phyloP scores from a whole-genome alignment of 2,888 invertebrate species.

The Drosophila falleni region DNA sequence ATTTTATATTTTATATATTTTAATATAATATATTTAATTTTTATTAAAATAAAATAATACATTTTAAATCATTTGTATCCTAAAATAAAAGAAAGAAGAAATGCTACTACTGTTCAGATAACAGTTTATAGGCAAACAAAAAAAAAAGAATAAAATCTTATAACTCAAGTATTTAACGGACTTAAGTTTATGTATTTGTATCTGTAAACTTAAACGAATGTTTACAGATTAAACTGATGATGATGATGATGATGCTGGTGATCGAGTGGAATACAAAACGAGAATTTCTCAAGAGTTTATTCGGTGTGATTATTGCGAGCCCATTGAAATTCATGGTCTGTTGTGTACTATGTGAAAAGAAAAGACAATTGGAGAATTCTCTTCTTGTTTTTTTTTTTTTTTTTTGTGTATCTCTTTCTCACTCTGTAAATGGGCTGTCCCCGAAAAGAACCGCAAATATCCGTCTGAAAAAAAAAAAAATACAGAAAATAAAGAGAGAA shows the following conservation, averaged over 20 bases:
- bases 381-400: neutral
- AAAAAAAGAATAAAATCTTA: neutral
- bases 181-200: neutral
- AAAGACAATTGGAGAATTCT: conserved; percentile 42
- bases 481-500: conserved; percentile 19
- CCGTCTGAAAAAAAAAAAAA: conserved; percentile 49
- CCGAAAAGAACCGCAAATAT: conserved; percentile 70
- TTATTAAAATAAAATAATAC: neutral
- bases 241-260: conserved; percentile 7
- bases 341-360: conserved; percentile 19
- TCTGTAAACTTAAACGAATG: conserved; percentile 3
- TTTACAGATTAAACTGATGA: conserved; percentile 12
- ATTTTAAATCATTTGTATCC: too few relatives aligned
- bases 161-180: neutral
- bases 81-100: neutral
- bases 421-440: conserved; percentile 50
- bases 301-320: conserved; percentile 16
- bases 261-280: neutral
- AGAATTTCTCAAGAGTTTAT: conserved; percentile 24
- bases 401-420: neutral
- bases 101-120: neutral
- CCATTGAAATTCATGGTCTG: conserved; percentile 52
- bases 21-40: too few relatives aligned
- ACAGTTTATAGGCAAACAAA: neutral
- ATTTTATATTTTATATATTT: too few relatives aligned